Percentiles rank a stretch among this genome's conserved stretches.
phyloP scores from a whole-genome alignment of 2,888 invertebrate genomes.

The Adelphocoris suturalis region DNA sequence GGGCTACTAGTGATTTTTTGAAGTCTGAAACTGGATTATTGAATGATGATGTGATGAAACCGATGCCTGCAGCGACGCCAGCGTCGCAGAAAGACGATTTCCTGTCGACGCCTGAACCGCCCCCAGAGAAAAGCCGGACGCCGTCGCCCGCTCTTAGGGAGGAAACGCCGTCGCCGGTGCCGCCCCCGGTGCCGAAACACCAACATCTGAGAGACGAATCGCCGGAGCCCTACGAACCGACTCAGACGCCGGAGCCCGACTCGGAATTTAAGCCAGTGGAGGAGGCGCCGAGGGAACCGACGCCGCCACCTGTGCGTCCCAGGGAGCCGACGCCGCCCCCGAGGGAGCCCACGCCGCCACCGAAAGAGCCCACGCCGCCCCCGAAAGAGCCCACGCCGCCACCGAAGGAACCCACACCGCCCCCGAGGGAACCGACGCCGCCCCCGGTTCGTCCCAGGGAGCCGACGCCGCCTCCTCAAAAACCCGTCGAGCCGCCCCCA shows the following conservation, averaged over 20 bases:
- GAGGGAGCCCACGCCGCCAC: slow-evolving; percentile 42
- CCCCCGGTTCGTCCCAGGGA: slow-evolving; percentile 3
- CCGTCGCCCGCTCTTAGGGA: slow-evolving; percentile 35
- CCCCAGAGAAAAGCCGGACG: slow-evolving; percentile 39
- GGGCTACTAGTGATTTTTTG: slow-evolving; percentile 73
- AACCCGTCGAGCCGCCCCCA: slow-evolving; percentile 44
- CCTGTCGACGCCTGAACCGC: slow-evolving; percentile 29
- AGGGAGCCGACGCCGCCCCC: slow-evolving; percentile 24
- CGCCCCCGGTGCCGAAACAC: slow-evolving; percentile 69
- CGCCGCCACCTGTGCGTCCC: slow-evolving; percentile 54
- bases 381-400: slow-evolving; percentile 41
- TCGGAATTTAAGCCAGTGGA: slow-evolving; percentile 31
- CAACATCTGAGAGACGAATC: slow-evolving; percentile 47
- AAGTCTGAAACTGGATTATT: slow-evolving; percentile 69
- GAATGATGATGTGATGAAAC: slow-evolving; percentile 40
- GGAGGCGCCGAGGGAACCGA: slow-evolving; percentile 22
- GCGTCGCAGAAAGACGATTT: slow-evolving; percentile 50
- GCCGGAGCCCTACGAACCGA: slow-evolving; percentile 66
- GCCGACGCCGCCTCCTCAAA: slow-evolving; percentile 1
- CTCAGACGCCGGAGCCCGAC: slow-evolving; percentile 67
- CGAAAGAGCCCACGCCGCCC: slow-evolving; percentile 50
- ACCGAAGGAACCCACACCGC: slow-evolving; percentile 33
- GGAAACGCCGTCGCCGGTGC: slow-evolving; percentile 66
- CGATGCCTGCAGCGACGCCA: neutral
- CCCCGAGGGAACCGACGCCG: slow-evolving; percentile 22